phyloP scores from a whole-genome alignment of 2,113 vertebrate genomes.

The Typhlomys cinereus region DNA sequence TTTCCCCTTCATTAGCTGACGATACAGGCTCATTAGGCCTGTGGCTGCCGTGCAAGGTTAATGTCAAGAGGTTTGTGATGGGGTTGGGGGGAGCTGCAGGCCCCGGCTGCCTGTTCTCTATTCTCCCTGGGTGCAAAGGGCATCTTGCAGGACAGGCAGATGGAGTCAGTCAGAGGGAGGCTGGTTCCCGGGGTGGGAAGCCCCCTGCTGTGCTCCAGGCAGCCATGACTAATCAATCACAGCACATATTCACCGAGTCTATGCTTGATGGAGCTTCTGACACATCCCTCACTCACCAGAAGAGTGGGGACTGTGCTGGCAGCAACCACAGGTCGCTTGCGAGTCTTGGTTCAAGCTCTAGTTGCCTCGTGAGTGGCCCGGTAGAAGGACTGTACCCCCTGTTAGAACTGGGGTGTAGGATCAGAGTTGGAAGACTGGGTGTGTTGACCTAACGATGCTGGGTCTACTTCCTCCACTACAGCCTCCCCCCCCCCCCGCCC shows the following conservation, averaged over 20 bases:
- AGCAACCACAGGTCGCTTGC: neutral
- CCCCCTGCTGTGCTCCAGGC: fast-evolving
- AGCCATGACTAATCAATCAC: fast-evolving
- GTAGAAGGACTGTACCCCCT: neutral
- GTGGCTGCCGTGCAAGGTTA: neutral
- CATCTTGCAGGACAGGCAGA: too few species aligned
- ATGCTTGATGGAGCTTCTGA: neutral
- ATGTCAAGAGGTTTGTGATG: constrained; percentile 35
- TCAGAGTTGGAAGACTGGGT: neutral
- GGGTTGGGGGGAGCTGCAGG: fast-evolving
- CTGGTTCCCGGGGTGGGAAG: neutral
- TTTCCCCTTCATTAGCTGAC: neutral
- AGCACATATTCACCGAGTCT: neutral
- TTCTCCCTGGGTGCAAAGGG: neutral
- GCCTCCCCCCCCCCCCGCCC: too few species aligned
- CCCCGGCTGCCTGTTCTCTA: neutral
- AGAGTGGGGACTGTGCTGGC: neutral
- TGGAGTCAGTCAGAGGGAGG: neutral
- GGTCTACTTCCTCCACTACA: neutral
- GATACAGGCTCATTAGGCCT: neutral
- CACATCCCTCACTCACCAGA: neutral
- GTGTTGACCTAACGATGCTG: too few species aligned
- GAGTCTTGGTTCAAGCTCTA: neutral
- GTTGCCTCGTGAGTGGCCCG: neutral
- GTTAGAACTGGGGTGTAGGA: neutral